Evolutionary conservation across 2,113 vertebrate genomes (phyloP), one percentile per base, ranked within the genome.

Genomic region (Lates calcarifer): DNA sequence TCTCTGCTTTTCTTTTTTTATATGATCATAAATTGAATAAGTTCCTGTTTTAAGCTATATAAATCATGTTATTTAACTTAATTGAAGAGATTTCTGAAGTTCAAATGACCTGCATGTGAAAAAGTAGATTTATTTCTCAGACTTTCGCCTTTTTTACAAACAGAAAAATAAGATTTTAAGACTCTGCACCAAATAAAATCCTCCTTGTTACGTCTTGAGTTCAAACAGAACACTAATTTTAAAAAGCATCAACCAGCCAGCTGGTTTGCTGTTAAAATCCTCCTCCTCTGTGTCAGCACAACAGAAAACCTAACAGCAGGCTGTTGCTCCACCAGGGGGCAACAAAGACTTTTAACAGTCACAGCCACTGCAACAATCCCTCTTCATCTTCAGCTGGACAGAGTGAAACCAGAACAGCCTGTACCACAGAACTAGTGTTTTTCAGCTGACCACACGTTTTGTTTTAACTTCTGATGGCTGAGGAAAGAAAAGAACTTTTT

Each of bases 301-400:
- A 33, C 33, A 74, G 24, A 62, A 39, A 37, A 29, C 58, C 28
- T 15, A 12, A 43, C 60, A 41, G 55, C 10, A 43, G 11, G 26
- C 5, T 0, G 41, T n/a, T 56, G 70, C 83, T 78, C 91, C 93
- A 89, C 87, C 82, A 91, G 91, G 89, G 91, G 88, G 89, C 79
- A 57, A n/a, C 85, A 74, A 1, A 87, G 47, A 60, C 53, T 17
- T 13, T 13, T 0, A 24, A 24, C 35, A 62, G 31, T 4, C 8
- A 2, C 7, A 17, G 67, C 0, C 20, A 1, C 58, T 17, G 55
- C 60, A 67, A 31, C 12, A 29, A 66, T 35, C 56, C 57, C 31
- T 49, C 60, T 0, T 60, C 45, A 7, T 37, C 9, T 51, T 24
- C 22, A 60, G 11, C 31, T 18, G 22, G 33, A 49, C 13, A 31